These are phyloP conservation scores for Sebastes oblongus DNA, from an alignment of 2,797 vertebrate species.

Conservation along the genomic window DNA sequence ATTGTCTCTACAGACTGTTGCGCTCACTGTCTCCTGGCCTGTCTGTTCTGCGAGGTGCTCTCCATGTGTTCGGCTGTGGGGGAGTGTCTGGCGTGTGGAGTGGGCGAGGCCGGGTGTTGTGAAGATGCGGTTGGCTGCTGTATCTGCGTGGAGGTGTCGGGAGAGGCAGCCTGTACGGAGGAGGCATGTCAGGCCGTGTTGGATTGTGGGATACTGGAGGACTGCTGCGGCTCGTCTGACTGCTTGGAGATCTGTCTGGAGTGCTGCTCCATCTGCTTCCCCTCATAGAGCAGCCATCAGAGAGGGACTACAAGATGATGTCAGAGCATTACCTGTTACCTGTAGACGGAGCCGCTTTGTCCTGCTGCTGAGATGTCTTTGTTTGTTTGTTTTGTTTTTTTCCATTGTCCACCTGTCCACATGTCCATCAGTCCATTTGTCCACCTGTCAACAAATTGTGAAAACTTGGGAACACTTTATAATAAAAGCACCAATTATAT, in stretches of 20 bases:
- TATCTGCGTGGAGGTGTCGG: slow-evolving; percentile 67
- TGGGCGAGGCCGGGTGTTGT: slow-evolving; percentile 63
- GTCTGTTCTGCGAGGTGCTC: slow-evolving; percentile 85
- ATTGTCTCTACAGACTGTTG: slow-evolving; percentile 78
- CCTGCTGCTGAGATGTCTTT: no score
- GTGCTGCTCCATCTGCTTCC: slow-evolving; percentile 87
- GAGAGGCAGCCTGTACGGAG: slow-evolving; percentile 62
- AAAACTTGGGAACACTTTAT: no score
- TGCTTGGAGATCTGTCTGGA: slow-evolving; percentile 87
- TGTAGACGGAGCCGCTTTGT: background rate
- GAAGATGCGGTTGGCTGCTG: slow-evolving; percentile 63
- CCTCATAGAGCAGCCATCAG: slow-evolving; percentile 68
- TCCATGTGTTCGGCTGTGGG: slow-evolving; percentile 80
- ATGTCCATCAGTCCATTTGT: no score
- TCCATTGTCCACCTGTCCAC: no score
- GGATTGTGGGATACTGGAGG: slow-evolving; percentile 83
- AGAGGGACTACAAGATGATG: background rate
- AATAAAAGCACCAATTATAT: no score
- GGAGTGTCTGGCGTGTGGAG: slow-evolving; percentile 77
- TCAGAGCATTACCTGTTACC: background rate
- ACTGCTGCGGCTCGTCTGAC: slow-evolving; percentile 83
- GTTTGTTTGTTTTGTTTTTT: no score
- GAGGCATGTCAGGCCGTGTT: slow-evolving; percentile 74
- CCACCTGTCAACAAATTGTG: no score
- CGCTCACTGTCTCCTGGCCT: slow-evolving; percentile 83